These are phyloP conservation scores for Lepus timidus DNA, from an alignment of 2,113 vertebrate species.

Conservation along the genomic window DNA sequence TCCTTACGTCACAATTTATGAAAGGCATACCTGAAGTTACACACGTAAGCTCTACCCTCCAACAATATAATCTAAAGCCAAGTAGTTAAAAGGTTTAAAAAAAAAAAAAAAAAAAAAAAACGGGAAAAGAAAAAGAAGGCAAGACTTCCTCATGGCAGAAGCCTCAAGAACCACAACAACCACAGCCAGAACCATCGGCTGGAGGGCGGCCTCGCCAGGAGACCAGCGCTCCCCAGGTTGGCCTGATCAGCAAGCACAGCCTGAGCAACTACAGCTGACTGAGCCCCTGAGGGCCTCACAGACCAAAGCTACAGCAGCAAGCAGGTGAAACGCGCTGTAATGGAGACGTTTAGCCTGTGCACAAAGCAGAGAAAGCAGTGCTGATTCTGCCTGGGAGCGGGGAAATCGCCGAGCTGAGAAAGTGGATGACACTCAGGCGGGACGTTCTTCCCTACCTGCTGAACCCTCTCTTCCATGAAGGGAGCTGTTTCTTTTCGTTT, in stretches of 20 bases:
- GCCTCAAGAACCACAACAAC: not conserved
- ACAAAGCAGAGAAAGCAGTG: not conserved
- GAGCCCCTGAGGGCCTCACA: not conserved
- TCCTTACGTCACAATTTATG: constrained; percentile 10
- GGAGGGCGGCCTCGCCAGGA: not conserved
- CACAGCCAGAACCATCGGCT: not conserved
- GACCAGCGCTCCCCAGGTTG: not conserved
- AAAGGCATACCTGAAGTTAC: not conserved
- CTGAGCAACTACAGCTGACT: not conserved
- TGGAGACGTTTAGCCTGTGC: fast-evolving
- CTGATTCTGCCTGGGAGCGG: not conserved
- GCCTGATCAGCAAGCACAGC: not conserved
- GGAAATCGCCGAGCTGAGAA: not conserved
- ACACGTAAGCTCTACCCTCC: not conserved
- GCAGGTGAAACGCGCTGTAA: not conserved
- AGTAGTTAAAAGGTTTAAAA: not conserved
- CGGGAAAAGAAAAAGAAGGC: not conserved
- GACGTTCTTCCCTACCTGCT: not conserved
- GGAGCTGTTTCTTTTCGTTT: not conserved
- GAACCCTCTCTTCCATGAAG: not conserved
- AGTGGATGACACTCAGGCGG: not conserved
- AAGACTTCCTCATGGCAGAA: not conserved
- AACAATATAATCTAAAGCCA: constrained; percentile 30
- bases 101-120: not conserved
- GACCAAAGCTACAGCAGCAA: not conserved